Evolutionary conservation across 2,797 vertebrate genomes (phyloP).

Genomic region (Furcifer pardalis): DNA sequence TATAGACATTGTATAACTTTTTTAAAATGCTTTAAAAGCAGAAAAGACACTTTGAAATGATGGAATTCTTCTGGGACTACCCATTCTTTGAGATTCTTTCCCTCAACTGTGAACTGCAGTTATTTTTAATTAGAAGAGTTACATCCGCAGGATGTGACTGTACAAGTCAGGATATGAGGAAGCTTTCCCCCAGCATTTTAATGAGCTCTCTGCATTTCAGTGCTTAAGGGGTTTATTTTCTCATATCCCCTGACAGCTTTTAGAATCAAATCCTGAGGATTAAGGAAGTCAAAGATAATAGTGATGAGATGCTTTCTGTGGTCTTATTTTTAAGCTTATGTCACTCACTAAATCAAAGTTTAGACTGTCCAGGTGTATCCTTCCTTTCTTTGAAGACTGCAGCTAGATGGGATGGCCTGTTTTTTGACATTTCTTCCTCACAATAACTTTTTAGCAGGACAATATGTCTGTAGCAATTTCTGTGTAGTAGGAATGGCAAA

Average conservation of each 20-base stretch:
- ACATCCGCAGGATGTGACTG: not conserved
- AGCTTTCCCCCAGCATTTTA: not conserved
- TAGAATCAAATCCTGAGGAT: not conserved
- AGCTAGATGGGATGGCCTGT: not conserved
- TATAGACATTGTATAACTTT: not conserved
- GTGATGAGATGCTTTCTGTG: not conserved
- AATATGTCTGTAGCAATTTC: not conserved
- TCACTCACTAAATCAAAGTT: not conserved
- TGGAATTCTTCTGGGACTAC: not conserved
- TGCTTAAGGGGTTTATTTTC: not conserved
- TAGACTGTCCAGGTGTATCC: constrained; percentile 38
- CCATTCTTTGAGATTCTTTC: not conserved
- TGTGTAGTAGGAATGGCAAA: not conserved
- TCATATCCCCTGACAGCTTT: not conserved
- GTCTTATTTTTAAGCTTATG: constrained; percentile 8
- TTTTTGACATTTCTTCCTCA: not conserved
- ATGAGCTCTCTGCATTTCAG: not conserved
- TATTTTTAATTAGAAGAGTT: constrained; percentile 2
- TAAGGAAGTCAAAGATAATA: not conserved
- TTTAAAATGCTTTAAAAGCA: not conserved
- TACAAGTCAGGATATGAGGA: not conserved
- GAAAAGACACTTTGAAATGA: not conserved
- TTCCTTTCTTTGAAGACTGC: constrained; percentile 30
- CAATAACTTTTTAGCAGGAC: not conserved
- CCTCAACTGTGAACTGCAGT: not conserved